Base-by-base conservation (phyloP, 2,888 invertebrate species). In the Trichopria drosophilae region DNA sequence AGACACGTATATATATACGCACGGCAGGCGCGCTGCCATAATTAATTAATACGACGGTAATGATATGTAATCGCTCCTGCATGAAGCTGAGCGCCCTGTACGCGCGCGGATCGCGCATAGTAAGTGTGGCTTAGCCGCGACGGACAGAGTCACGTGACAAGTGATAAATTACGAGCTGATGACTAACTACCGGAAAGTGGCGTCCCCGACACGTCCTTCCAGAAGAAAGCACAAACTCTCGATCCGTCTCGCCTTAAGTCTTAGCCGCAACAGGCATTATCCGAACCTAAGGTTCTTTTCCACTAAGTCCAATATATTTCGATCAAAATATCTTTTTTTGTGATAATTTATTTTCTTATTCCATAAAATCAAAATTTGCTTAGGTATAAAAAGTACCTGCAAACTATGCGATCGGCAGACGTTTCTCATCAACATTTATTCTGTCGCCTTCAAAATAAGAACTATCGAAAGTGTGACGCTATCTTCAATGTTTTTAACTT, bases 141-240 rank as follows among this genome's bases (percentile, higher is more conserved):
- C 50, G 37, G 37, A 45, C 46, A 4, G 60, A 65, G 63, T 67
- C 61, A 61, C 65, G 64, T 61, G 65, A 67, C 63, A 64, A 59
- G 65, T 72, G 68, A 72, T 72, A 66, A 72, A 72, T 70, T 68
- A 62, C 65, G 61, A 61, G 57, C 68, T 68, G 63, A 71, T 68
- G 69, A 71, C 63, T 70, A 69, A 71, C 66, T 68, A 66, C 68
- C 67, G 65, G 66, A 68, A 63, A 63, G 59, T 66, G 67, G 65
- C 67, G 65, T 66, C 65, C 58, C 59, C 57, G 56, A 54, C 62
- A 35, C 36, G 58, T 64, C 62, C 59, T 53, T 35, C 29, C 15
- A 23, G 29, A 50, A 63, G 60, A 65, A 62, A 57, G 59, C 58
- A 43, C 48, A 58, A 57, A 56, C 57, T 49, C 43, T 45, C 58